Evolutionary conservation across 92 coral and sea anemone genomes (phyloP).

Genomic region (Phenganax stokvisi): DNA sequence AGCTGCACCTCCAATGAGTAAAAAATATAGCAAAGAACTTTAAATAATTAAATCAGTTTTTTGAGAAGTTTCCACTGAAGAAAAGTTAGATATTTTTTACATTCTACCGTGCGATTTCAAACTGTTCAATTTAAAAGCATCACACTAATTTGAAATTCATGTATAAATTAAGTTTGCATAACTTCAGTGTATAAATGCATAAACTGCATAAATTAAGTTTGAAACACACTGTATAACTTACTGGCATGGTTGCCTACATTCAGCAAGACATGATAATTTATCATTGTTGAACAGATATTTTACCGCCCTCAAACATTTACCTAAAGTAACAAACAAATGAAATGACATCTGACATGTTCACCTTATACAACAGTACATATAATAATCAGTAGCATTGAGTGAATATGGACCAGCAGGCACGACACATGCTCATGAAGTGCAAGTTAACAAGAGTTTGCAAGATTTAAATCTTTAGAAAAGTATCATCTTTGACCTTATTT

Average conservation of each 20-base stretch:
- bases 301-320: constrained; percentile 20
- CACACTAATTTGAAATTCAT: not conserved
- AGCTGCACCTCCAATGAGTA: too few relatives aligned
- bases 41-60: too few relatives aligned
- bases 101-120: too few relatives aligned
- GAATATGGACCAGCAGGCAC: too few relatives aligned
- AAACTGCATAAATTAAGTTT: too few relatives aligned
- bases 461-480: not conserved
- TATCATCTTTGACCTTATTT: not conserved
- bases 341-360: constrained; percentile 14
- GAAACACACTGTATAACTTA: constrained; percentile 22
- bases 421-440: too few relatives aligned
- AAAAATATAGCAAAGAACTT: too few relatives aligned
- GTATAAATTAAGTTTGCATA: not conserved
- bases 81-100: too few relatives aligned
- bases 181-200: too few relatives aligned
- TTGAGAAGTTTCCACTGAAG: too few relatives aligned
- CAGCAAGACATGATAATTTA: constrained; percentile 39
- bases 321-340: constrained; percentile 1
- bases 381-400: not conserved
- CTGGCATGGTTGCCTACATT: constrained; percentile 57
- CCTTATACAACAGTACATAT: constrained; percentile 16
- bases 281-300: constrained; percentile 21
- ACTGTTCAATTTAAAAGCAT: too few relatives aligned
- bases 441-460: too few relatives aligned